Conservation (phyloP, 2,113 vertebrate genomes). For the Cinclus mexicanus region DNA sequence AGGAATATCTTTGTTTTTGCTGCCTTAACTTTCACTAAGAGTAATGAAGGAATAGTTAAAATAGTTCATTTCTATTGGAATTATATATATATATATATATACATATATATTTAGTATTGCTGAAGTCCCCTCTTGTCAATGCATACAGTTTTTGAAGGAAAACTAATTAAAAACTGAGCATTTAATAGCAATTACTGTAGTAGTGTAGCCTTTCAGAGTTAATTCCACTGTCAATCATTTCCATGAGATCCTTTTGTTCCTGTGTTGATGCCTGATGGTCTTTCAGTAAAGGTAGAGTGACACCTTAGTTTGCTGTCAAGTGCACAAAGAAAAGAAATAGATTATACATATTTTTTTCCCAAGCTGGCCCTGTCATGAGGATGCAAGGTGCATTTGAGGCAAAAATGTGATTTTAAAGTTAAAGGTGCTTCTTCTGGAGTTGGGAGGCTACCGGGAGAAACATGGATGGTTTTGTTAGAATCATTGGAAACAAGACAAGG, state of each 20-base stretch:
- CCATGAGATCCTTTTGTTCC: background rate
- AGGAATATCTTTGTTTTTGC: background rate
- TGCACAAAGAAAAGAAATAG: background rate
- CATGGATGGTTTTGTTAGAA: background rate
- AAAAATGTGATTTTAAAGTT: slow-evolving; percentile 6
- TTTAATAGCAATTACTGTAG: background rate
- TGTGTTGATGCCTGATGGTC: background rate
- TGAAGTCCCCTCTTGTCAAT: background rate
- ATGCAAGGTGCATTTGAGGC: background rate
- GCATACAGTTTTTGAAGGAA: background rate
- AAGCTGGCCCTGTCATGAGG: background rate
- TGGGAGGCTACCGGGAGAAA: background rate
- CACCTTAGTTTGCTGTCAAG: background rate
- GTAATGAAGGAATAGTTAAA: background rate
- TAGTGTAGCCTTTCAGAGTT: background rate
- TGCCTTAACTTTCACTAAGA: background rate
- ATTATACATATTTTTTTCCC: background rate
- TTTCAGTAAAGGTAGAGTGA: background rate
- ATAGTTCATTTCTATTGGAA: background rate
- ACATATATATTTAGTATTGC: background rate
- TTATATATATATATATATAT: background rate
- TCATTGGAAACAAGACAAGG: background rate
- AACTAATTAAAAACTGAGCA: background rate
- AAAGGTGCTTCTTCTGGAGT: background rate
- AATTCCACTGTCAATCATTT: background rate